A percentile compares a stretch with the other conserved stretches of the same genome.
Conservation (phyloP, 1,140 invertebrate genomes). For the Argopecten irradians region DNA sequence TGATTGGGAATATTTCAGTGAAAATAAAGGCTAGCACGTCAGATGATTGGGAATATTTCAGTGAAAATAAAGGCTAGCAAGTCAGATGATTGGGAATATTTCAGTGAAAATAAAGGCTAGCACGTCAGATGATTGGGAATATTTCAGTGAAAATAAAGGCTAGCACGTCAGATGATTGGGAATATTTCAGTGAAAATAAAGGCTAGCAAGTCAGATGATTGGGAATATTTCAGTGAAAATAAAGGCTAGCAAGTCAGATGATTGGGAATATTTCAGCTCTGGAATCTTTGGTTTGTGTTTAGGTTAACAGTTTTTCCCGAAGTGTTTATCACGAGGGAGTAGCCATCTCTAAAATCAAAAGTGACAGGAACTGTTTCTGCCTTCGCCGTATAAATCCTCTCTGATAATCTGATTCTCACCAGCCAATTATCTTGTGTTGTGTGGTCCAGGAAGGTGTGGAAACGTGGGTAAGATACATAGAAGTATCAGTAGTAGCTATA, state of each 20-base stretch:
- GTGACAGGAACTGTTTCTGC: conserved; percentile 15
- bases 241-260: background rate
- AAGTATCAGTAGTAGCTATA: too few relatives aligned
- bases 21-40: background rate
- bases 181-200: background rate
- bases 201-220: background rate
- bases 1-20: background rate
- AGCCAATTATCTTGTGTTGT: background rate
- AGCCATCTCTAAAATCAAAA: background rate
- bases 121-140: background rate
- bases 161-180: background rate
- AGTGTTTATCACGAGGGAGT: background rate
- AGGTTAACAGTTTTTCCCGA: background rate
- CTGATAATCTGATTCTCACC: background rate
- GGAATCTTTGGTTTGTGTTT: background rate
- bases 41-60: background rate
- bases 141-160: background rate
- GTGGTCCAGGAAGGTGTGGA: background rate
- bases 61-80: background rate
- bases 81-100: background rate
- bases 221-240: background rate
- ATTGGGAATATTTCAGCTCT: background rate
- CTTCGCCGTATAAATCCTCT: background rate
- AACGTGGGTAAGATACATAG: too few relatives aligned
- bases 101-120: background rate